These are phyloP conservation scores for Ernsta delagoae DNA, from an alignment of 2,888 invertebrate genomes.

Conservation along the genomic window DNA sequence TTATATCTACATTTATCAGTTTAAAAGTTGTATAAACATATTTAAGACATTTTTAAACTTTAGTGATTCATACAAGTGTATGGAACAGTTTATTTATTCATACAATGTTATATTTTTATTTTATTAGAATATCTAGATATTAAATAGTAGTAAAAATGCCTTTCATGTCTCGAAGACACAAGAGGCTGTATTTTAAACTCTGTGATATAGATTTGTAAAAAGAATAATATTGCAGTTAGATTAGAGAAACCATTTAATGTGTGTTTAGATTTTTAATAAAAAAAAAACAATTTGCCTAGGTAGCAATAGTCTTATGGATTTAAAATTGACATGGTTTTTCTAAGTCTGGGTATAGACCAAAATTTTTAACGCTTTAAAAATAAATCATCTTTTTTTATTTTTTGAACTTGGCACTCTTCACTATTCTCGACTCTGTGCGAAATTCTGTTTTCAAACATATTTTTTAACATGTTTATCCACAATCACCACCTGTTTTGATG, in stretches of 20 bases:
- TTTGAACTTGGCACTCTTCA: too few species aligned
- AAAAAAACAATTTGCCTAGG: too few species aligned
- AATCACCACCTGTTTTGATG: not conserved
- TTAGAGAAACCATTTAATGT: constrained; percentile 15
- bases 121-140: constrained; percentile 13
- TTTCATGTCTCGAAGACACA: constrained; percentile 59
- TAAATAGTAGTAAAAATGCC: constrained; percentile 18
- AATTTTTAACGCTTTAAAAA: too few species aligned
- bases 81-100: constrained; percentile 20
- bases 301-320: too few species aligned
- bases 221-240: constrained; percentile 48
- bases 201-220: constrained; percentile 78
- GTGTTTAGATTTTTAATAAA: constrained; percentile 2
- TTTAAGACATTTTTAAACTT: constrained; percentile 9
- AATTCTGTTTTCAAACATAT: too few species aligned
- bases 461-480: too few species aligned
- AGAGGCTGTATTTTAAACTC: constrained; percentile 73
- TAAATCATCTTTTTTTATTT: too few species aligned
- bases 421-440: not conserved
- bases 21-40: constrained; percentile 1
- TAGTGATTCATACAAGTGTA: not conserved
- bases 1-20: constrained; percentile 18
- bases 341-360: too few species aligned
- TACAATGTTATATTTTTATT: constrained; percentile 22
- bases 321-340: too few species aligned